Evolutionary conservation across 2,888 invertebrate species (phyloP).

Genomic region (Leucoptera coffeella): DNA sequence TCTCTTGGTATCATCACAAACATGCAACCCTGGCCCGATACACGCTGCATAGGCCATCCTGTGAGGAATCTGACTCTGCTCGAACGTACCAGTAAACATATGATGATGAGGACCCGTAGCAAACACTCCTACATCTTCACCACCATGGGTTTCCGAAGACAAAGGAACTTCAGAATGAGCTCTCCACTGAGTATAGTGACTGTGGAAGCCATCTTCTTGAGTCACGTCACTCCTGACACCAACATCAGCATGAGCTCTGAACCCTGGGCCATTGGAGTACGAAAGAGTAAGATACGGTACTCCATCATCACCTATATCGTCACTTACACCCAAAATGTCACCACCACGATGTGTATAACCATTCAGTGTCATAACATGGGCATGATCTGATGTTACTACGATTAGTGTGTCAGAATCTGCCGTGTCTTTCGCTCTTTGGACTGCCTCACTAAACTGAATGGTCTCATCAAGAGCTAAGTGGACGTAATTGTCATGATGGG

Average conservation of each 20-base stretch:
- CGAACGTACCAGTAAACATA: slow-evolving; percentile 67
- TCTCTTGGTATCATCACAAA: too few relatives aligned
- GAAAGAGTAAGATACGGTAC: slow-evolving; percentile 50
- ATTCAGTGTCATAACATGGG: slow-evolving; percentile 62
- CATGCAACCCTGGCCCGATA: slow-evolving; percentile 50
- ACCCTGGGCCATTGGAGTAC: slow-evolving; percentile 57
- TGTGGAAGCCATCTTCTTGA: neutral
- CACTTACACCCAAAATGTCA: slow-evolving; percentile 16
- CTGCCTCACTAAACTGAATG: slow-evolving; percentile 57
- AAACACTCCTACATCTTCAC: slow-evolving; percentile 73
- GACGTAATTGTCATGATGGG: slow-evolving; percentile 57
- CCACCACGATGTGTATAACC: slow-evolving; percentile 58
- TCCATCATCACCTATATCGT: slow-evolving; percentile 23
- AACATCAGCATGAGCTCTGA: slow-evolving; percentile 11
- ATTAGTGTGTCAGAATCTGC: slow-evolving; percentile 65
- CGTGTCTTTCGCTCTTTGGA: slow-evolving; percentile 39
- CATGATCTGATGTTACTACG: slow-evolving; percentile 72
- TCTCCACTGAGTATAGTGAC: slow-evolving; percentile 9
- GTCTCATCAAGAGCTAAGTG: slow-evolving; percentile 62
- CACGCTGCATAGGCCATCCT: slow-evolving; percentile 67
- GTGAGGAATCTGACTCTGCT: slow-evolving; percentile 73
- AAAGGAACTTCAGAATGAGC: slow-evolving; percentile 52
- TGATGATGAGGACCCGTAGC: slow-evolving; percentile 66
- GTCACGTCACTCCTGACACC: neutral
- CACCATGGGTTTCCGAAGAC: slow-evolving; percentile 62